phyloP scores from a whole-genome alignment of 2,797 vertebrate genomes.

The Enteromius unitaeniatus region DNA sequence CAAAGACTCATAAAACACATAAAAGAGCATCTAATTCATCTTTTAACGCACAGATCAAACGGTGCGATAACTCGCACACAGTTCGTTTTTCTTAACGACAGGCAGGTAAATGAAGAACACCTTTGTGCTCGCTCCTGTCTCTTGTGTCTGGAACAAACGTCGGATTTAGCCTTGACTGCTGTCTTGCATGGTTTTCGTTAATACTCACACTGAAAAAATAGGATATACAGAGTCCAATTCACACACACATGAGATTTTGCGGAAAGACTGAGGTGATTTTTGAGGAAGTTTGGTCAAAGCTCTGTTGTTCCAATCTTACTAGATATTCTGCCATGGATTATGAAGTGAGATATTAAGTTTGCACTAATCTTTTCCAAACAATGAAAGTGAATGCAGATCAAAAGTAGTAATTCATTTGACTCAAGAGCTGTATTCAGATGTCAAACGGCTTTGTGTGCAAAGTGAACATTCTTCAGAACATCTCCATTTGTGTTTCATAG shows the following conservation, averaged over 20 bases:
- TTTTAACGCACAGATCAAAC: conserved; percentile 86
- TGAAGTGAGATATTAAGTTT: not conserved
- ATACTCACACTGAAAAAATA: not conserved
- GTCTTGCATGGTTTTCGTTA: not conserved
- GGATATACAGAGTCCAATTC: not conserved
- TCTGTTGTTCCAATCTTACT: not conserved
- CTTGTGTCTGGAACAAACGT: conserved; percentile 4
- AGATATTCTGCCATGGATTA: not conserved
- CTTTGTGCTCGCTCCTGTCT: conserved; percentile 29
- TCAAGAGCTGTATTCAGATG: not conserved
- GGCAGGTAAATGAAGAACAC: conserved; percentile 44
- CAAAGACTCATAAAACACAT: conserved; percentile 80
- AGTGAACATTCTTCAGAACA: not conserved
- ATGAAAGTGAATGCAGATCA: not conserved
- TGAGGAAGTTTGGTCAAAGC: not conserved
- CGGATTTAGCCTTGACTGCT: conserved; percentile 7
- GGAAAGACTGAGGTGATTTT: not conserved
- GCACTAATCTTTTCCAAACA: not conserved
- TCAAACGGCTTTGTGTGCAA: not conserved
- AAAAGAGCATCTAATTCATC: conserved; percentile 84
- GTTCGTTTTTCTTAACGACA: conserved; percentile 35
- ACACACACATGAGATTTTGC: not conserved
- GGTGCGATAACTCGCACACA: conserved; percentile 45
- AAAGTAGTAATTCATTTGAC: not conserved
- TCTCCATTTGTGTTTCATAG: not conserved